These are phyloP conservation scores for Dryobota labecula DNA, from an alignment of 2,888 invertebrate species.

Conservation along the genomic window DNA sequence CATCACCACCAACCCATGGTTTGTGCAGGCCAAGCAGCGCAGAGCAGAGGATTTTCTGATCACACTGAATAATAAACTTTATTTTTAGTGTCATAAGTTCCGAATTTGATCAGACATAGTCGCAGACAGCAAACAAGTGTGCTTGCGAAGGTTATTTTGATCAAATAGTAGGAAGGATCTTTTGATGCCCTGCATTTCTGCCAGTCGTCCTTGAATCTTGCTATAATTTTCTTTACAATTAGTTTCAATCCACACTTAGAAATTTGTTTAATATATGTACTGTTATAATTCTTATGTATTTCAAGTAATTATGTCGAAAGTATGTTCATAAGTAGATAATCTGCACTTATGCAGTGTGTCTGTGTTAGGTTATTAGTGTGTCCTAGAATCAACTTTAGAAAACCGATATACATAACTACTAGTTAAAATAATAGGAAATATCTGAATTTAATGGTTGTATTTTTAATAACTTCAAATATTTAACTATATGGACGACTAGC, in stretches of 20 bases:
- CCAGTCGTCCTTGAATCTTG: neutral
- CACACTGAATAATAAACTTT: neutral
- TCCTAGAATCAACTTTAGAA: constrained; percentile 21
- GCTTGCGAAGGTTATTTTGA: neutral
- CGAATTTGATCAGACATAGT: neutral
- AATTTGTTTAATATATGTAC: neutral
- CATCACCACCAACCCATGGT: neutral
- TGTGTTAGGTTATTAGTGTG: constrained; percentile 35
- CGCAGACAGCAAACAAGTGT: neutral
- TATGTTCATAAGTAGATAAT: constrained; percentile 18
- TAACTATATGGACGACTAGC: too few species aligned
- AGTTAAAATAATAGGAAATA: neutral
- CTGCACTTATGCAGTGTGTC: constrained; percentile 10
- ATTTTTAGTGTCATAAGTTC: neutral
- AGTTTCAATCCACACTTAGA: constrained; percentile 1
- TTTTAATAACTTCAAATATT: neutral
- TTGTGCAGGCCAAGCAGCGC: neutral
- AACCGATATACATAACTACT: neutral
- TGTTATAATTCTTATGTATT: neutral
- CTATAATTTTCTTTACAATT: neutral
- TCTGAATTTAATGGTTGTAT: neutral
- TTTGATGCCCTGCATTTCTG: constrained; percentile 1
- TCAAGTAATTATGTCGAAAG: constrained; percentile 1
- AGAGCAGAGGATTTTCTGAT: neutral
- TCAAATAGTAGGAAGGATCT: too few species aligned